phyloP scores from a whole-genome alignment of 2,797 vertebrate species.

The Melanotaenia maccullochi region DNA sequence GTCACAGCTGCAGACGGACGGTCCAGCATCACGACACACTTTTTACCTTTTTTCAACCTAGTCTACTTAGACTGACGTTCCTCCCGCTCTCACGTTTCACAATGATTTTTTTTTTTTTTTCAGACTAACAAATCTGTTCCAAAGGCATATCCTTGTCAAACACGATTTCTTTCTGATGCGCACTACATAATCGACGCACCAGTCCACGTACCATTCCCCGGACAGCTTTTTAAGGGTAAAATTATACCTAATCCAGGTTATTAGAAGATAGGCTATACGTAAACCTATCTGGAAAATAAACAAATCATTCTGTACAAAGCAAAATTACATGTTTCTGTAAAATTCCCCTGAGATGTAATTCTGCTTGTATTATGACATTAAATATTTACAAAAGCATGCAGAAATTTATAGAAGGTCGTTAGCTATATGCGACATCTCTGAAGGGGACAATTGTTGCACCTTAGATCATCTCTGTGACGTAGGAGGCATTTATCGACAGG shows the following conservation, averaged over 20 bases:
- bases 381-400: neutral
- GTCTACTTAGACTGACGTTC: constrained; percentile 17
- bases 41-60: constrained; percentile 3
- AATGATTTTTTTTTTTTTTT: neutral
- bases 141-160: neutral
- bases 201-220: neutral
- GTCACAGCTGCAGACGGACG: constrained; percentile 32
- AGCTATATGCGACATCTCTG: neutral
- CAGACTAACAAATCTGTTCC: neutral
- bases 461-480: constrained; percentile 52
- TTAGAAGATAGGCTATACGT: neutral
- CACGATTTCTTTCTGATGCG: constrained; percentile 42
- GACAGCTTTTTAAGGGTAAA: neutral
- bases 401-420: neutral
- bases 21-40: constrained; percentile 53
- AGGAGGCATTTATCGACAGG: constrained; percentile 43
- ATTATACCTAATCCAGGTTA: neutral
- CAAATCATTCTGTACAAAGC: neutral
- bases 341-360: neutral
- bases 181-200: neutral
- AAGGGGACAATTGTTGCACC: constrained; percentile 27
- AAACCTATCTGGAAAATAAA: neutral
- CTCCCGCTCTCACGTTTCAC: constrained; percentile 34
- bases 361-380: neutral
- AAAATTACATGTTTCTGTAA: neutral